Percentiles rank a stretch among this genome's conserved stretches.
phyloP scores from a whole-genome alignment of 2,113 vertebrate genomes.

The Notothenia rossii region DNA sequence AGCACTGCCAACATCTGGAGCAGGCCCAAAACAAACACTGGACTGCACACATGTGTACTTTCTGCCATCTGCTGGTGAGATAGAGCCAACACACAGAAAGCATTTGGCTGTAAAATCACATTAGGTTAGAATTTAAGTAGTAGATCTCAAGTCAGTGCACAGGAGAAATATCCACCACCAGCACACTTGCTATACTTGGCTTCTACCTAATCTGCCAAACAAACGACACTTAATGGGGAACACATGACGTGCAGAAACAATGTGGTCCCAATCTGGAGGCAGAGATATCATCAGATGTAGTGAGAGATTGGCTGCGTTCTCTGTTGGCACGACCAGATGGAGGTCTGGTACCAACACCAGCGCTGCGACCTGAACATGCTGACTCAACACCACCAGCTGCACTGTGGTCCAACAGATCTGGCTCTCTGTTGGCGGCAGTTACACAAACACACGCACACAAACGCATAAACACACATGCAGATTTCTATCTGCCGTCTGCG shows the following conservation, averaged over 20 bases:
- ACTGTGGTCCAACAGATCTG: conserved; percentile 54
- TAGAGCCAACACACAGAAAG: conserved; percentile 17
- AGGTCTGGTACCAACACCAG: conserved; percentile 61
- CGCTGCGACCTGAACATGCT: conserved; percentile 65
- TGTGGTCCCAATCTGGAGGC: conserved; percentile 35
- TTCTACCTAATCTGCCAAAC: conserved; percentile 33
- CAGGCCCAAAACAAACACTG: not conserved
- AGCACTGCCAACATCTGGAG: conserved; percentile 22
- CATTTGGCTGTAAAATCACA: no score
- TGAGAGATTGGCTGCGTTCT: conserved; percentile 39
- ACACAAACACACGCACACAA: conserved; percentile 30
- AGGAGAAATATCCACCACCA: not conserved
- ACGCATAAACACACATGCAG: conserved; percentile 26
- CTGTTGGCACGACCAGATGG: conserved; percentile 50
- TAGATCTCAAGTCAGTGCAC: conserved; percentile 4
- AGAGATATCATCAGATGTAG: conserved; percentile 50
- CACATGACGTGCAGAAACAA: conserved; percentile 36
- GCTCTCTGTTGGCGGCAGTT: conserved; percentile 31
- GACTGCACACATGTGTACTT: conserved; percentile 28
- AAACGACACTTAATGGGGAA: conserved; percentile 47
- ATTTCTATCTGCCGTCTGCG: conserved; percentile 61
- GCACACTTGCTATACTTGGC: not conserved
- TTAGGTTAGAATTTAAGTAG: not conserved
- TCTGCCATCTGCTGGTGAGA: conserved; percentile 77
- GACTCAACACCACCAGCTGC: conserved; percentile 58